Evolutionary conservation across 1,140 invertebrate genomes (phyloP).

Genomic region (Laodelphax striatellus): DNA sequence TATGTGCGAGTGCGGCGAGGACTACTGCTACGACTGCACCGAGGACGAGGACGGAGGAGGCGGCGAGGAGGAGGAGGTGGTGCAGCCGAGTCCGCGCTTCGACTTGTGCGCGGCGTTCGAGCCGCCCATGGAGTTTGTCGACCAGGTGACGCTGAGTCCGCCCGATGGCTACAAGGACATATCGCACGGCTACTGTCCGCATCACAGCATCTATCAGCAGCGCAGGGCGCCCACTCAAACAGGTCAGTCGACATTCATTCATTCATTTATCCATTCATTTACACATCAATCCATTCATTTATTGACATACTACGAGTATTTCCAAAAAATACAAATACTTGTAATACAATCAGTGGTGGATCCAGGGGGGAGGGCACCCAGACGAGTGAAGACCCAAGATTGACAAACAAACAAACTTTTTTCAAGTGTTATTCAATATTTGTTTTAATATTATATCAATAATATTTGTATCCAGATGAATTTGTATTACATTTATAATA

Average conservation of each 20-base stretch:
- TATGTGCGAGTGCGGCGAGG: constrained; percentile 31
- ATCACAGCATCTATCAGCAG: constrained; percentile 6
- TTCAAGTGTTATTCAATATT: too few relatives aligned
- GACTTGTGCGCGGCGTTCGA: constrained; percentile 27
- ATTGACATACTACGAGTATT: too few relatives aligned
- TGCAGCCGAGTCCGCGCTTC: constrained; percentile 25
- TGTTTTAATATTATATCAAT: too few relatives aligned
- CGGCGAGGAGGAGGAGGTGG: constrained; percentile 25
- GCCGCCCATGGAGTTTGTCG: constrained; percentile 49
- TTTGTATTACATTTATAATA: too few relatives aligned
- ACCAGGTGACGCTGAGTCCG: constrained; percentile 69
- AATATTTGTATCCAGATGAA: too few relatives aligned
- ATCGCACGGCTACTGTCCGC: constrained; percentile 17
- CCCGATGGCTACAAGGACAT: constrained; percentile 75
- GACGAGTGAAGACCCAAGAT: too few relatives aligned
- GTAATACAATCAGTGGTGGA: too few relatives aligned
- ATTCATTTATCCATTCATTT: neutral
- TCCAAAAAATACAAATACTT: too few relatives aligned
- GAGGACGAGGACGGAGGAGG: constrained; percentile 19
- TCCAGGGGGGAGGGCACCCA: too few relatives aligned
- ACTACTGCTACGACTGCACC: constrained; percentile 20
- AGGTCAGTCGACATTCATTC: constrained; percentile 2
- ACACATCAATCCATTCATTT: too few relatives aligned
- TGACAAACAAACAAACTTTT: too few relatives aligned
- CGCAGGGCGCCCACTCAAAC: neutral